Percentiles rank a stretch among this genome's conserved stretches.
phyloP scores from a whole-genome alignment of 2,113 vertebrate species.

The Dicaeum eximium region DNA sequence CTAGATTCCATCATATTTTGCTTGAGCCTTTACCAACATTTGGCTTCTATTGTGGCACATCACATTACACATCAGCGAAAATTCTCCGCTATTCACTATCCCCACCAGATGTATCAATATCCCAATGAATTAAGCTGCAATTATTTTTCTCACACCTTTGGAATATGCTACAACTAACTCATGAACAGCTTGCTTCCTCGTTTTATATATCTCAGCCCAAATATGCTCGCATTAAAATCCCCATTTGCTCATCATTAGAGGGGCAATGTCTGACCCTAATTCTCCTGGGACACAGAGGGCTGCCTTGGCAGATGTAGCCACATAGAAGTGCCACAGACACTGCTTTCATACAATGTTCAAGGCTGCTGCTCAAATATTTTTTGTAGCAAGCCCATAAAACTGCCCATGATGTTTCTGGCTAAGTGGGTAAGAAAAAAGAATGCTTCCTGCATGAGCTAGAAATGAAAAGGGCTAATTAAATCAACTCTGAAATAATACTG shows the following conservation, averaged over 20 bases:
- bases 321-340: neutral
- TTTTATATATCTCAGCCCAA: neutral
- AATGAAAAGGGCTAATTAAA: conserved; percentile 24
- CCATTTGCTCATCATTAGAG: neutral
- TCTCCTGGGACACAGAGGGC: neutral
- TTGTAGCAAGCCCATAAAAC: neutral
- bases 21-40: neutral
- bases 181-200: neutral
- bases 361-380: neutral
- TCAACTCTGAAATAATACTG: neutral
- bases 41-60: neutral
- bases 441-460: conserved; percentile 3
- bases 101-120: neutral
- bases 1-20: neutral
- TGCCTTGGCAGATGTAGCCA: neutral
- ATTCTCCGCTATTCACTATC: neutral
- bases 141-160: neutral
- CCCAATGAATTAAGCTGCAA: neutral
- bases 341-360: neutral
- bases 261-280: neutral
- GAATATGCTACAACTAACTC: neutral
- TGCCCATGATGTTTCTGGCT: neutral
- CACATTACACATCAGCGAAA: neutral
- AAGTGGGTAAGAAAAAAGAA: neutral
- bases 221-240: neutral